phyloP scores from a whole-genome alignment of 1,140 invertebrate species.

The Drosophila repleta region DNA sequence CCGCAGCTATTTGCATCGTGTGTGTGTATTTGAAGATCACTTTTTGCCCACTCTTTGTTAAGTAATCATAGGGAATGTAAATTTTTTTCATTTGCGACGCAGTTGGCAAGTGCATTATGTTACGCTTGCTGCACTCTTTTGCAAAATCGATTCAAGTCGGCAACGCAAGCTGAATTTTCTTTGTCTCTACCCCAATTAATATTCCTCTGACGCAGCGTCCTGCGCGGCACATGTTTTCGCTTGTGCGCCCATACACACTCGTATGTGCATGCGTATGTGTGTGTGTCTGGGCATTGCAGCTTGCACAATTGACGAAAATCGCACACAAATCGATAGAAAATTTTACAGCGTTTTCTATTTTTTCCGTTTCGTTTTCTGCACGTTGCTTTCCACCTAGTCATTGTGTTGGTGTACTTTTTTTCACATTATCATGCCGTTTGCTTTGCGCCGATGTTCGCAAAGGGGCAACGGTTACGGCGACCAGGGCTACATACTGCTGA shows the following conservation, averaged over 20 bases:
- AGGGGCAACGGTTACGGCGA: constrained; percentile 46
- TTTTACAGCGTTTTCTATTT: constrained; percentile 37
- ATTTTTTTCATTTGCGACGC: constrained; percentile 1
- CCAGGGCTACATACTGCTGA: constrained; percentile 68
- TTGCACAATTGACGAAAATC: constrained; percentile 35
- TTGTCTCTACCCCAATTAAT: constrained; percentile 41
- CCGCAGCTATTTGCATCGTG: constrained; percentile 27
- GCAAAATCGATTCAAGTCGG: constrained; percentile 63
- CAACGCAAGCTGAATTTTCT: constrained; percentile 31
- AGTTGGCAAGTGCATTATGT: background rate
- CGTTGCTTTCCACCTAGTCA: constrained; percentile 56
- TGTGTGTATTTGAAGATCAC: constrained; percentile 52
- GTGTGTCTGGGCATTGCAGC: constrained; percentile 25
- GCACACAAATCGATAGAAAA: constrained; percentile 38
- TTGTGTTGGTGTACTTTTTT: constrained; percentile 47
- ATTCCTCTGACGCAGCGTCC: constrained; percentile 48
- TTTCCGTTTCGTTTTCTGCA: constrained; percentile 38
- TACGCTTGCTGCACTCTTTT: constrained; percentile 22
- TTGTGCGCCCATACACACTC: constrained; percentile 10
- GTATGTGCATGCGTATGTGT: constrained; percentile 14
- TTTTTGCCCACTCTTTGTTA: constrained; percentile 57
- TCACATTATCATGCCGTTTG: constrained; percentile 49
- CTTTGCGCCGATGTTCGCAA: constrained; percentile 64
- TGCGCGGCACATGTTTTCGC: constrained; percentile 43
- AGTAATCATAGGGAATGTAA: constrained; percentile 62